A percentile compares a stretch with the other conserved stretches of the same genome.
These are phyloP conservation scores for Scaptodrosophila latifasciaeformis DNA, from an alignment of 2,888 invertebrate species.

Conservation along the genomic window DNA sequence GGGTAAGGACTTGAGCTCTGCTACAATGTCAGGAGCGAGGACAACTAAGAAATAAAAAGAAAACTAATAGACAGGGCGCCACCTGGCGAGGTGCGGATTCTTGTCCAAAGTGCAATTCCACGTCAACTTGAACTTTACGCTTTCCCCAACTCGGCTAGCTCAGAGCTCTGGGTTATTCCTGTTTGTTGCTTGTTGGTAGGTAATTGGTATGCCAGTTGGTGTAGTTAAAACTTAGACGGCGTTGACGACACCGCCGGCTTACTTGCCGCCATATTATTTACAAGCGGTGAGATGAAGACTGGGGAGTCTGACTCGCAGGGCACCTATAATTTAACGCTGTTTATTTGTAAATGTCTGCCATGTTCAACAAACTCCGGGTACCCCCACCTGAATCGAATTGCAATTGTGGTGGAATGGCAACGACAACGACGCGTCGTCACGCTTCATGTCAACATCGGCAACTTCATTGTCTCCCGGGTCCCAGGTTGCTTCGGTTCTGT, in stretches of 20 bases:
- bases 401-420: conserved; percentile 31
- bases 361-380: neutral
- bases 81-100: conserved; percentile 27
- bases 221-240: conserved; percentile 54
- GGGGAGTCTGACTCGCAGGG: conserved; percentile 38
- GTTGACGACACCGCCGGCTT: conserved; percentile 33
- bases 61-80: conserved; percentile 16
- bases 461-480: conserved; percentile 48
- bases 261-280: conserved; percentile 45
- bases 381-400: conserved; percentile 34
- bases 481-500: conserved; percentile 9
- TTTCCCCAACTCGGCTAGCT: too few relatives aligned
- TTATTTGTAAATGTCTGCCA: conserved; percentile 67
- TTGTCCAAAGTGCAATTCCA: conserved; percentile 54
- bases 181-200: conserved; percentile 27
- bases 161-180: too few relatives aligned
- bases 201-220: conserved; percentile 48
- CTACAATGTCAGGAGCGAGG: neutral
- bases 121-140: conserved; percentile 57
- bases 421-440: conserved; percentile 42
- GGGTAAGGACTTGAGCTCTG: too few relatives aligned
- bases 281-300: conserved; percentile 29
- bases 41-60: too few relatives aligned
- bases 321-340: conserved; percentile 65
- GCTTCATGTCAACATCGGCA: conserved; percentile 58